phyloP scores from a whole-genome alignment of 2,888 invertebrate species.

The Ecdyonurus torrentis region DNA sequence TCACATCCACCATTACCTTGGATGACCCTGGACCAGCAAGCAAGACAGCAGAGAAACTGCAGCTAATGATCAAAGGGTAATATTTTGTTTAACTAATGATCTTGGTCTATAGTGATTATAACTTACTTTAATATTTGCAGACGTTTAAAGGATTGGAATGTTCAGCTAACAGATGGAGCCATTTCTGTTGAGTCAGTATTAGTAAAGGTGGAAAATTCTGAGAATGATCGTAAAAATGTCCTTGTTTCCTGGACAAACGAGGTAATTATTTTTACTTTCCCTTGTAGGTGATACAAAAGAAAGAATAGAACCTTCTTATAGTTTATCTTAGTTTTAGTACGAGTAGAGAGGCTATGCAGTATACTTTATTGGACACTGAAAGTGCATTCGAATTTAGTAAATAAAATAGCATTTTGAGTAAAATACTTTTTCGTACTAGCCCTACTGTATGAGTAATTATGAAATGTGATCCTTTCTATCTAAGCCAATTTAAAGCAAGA shows the following conservation, averaged over 20 bases:
- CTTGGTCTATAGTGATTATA: neutral
- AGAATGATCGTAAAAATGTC: conserved; percentile 69
- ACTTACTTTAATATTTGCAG: conserved; percentile 15
- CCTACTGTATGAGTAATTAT: too few species aligned
- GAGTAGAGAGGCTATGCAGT: too few species aligned
- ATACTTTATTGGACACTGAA: too few species aligned
- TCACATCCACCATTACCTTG: conserved; percentile 71
- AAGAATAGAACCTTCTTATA: too few species aligned
- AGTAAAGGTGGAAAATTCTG: conserved; percentile 75
- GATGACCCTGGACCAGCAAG: conserved; percentile 62
- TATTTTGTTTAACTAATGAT: conserved; percentile 2
- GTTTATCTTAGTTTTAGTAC: too few species aligned
- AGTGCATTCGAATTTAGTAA: too few species aligned
- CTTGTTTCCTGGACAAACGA: conserved; percentile 89
- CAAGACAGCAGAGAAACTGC: conserved; percentile 63
- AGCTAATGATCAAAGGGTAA: conserved; percentile 49
- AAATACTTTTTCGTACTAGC: too few species aligned
- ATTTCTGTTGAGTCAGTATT: conserved; percentile 82
- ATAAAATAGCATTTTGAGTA: too few species aligned
- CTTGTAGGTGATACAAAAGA: too few species aligned
- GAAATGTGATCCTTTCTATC: too few species aligned
- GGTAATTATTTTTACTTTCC: conserved; percentile 19
- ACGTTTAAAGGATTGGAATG: conserved; percentile 62
- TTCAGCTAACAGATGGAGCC: conserved; percentile 56
- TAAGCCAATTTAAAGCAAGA: too few species aligned